Evolutionary conservation across 2,888 invertebrate species (phyloP).

Genomic region (Helicoverpa assulta): DNA sequence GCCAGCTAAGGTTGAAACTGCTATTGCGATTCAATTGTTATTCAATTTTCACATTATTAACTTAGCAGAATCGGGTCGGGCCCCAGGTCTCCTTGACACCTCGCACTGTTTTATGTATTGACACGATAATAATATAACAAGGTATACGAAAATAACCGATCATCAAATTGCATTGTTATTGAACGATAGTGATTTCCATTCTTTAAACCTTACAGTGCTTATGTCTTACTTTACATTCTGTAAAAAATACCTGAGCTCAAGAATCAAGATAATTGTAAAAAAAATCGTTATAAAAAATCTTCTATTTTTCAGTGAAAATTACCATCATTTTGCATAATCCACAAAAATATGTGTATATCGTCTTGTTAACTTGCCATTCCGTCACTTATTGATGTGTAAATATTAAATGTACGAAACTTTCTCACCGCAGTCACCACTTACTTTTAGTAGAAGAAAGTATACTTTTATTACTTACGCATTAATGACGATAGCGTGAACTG

Average conservation of each 20-base stretch:
- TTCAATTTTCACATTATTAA: too few relatives aligned
- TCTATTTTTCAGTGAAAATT: too few relatives aligned
- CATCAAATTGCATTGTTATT: slow-evolving; percentile 1
- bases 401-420: not conserved
- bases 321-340: too few relatives aligned
- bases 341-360: not conserved
- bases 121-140: slow-evolving; percentile 60
- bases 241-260: too few relatives aligned
- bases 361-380: not conserved
- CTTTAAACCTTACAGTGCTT: too few relatives aligned
- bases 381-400: not conserved
- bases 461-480: slow-evolving; percentile 10
- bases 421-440: not conserved
- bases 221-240: too few relatives aligned
- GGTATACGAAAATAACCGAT: slow-evolving; percentile 30
- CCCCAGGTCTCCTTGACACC: slow-evolving; percentile 68
- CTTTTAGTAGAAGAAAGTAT: slow-evolving; percentile 10
- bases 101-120: slow-evolving; percentile 54
- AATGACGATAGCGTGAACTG: not conserved
- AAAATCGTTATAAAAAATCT: too few relatives aligned
- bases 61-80: too few relatives aligned
- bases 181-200: not conserved
- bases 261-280: too few relatives aligned
- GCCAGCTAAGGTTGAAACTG: too few relatives aligned
- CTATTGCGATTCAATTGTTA: too few relatives aligned